phyloP scores from a whole-genome alignment of 2,888 invertebrate species.

The Hypolimnas misippus region DNA sequence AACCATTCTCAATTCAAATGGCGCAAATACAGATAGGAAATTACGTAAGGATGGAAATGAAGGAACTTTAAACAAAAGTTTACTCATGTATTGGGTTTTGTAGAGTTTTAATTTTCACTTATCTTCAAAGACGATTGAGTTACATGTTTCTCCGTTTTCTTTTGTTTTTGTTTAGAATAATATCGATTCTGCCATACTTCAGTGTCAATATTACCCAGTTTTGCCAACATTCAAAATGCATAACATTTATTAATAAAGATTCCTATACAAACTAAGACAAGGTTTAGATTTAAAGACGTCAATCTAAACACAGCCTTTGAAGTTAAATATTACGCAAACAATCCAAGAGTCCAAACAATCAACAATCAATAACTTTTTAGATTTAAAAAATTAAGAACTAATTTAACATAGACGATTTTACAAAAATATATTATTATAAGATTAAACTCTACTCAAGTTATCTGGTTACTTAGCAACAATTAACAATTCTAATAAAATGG shows the following conservation, averaged over 20 bases:
- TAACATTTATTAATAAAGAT: background rate
- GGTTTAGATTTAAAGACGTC: too few relatives aligned
- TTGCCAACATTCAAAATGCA: background rate
- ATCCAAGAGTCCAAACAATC: too few relatives aligned
- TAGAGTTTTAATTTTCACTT: background rate
- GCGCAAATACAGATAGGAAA: slow-evolving; percentile 44
- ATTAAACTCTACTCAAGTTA: slow-evolving; percentile 12
- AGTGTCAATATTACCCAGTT: background rate
- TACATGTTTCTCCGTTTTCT: slow-evolving; percentile 6
- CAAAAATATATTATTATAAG: background rate
- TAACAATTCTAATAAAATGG: slow-evolving; percentile 58
- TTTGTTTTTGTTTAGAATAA: slow-evolving; percentile 20
- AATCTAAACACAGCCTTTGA: too few relatives aligned
- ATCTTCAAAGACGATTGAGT: background rate
- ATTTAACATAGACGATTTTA: background rate
- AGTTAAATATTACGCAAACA: too few relatives aligned
- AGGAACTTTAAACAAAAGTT: slow-evolving; percentile 40
- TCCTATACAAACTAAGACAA: background rate
- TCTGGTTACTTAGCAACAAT: slow-evolving; percentile 63
- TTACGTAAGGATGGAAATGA: slow-evolving; percentile 36
- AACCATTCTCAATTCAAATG: slow-evolving; percentile 63
- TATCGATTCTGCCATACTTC: background rate
- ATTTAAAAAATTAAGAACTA: background rate
- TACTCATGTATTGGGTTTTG: slow-evolving; percentile 43
- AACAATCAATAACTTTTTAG: too few relatives aligned